These are phyloP conservation scores for Tetropium fuscum DNA, from an alignment of 2,888 invertebrate species.

Conservation along the genomic window DNA sequence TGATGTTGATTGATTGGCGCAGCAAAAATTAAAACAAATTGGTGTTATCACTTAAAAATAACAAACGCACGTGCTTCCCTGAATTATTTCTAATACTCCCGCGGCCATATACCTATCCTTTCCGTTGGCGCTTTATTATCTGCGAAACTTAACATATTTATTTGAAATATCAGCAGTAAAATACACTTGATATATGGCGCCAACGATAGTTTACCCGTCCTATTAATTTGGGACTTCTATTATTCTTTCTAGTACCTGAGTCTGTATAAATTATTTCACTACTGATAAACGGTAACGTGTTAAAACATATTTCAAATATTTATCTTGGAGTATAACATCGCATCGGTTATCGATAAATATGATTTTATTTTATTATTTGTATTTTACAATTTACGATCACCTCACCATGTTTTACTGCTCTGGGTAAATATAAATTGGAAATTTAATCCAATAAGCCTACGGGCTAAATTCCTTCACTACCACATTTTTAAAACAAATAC, in stretches of 20 bases:
- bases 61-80: neutral
- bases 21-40: neutral
- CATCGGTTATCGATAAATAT: constrained; percentile 24
- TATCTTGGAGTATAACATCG: constrained; percentile 22
- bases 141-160: constrained; percentile 1
- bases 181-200: constrained; percentile 5
- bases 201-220: constrained; percentile 10
- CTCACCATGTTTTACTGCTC: constrained; percentile 16
- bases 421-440: constrained; percentile 20
- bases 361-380: constrained; percentile 28
- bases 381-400: constrained; percentile 24
- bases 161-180: constrained; percentile 7
- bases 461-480: constrained; percentile 18
- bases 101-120: neutral
- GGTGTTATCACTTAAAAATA: neutral
- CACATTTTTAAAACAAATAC: constrained; percentile 26
- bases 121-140: constrained; percentile 15
- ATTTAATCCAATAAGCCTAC: constrained; percentile 12
- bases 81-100: neutral
- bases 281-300: constrained; percentile 24
- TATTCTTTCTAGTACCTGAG: constrained; percentile 15
- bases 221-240: constrained; percentile 13
- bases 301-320: constrained; percentile 31
- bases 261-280: constrained; percentile 11
- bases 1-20: neutral